Evolutionary conservation across 2,113 vertebrate species (phyloP), one percentile per base, ranked within the genome.

Genomic region (Stercorarius parasiticus): DNA sequence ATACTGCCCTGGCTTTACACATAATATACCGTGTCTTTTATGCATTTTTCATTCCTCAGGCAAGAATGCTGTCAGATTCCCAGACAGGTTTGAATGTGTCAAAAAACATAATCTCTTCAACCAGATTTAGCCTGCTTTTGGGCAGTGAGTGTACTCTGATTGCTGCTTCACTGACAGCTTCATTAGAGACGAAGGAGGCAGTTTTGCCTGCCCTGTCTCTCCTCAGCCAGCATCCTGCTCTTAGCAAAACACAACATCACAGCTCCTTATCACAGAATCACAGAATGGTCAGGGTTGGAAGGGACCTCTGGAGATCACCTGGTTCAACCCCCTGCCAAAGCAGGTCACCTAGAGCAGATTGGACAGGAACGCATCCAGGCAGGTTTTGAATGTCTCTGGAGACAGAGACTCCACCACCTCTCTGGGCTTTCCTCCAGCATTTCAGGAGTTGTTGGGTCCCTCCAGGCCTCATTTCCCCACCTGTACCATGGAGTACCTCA

Each of bases 121-220:
- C 66, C 78, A 87, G 91, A 95, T 93, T 94, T 95, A 97, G 65
- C 84, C 94, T 95, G 61, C 73, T 95, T 95, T 95, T 42, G 13
- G 70, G 42, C 65, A 93, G 53, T 6, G 4, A 61, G 40, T 47
- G 45, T 85, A 23, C 21, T 94, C 77, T 85, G 93, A 80, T 77
- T 73, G 70, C 69, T 91, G 52, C 61, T 87, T 91, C 36, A 22
- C 89, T 95, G 96, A 95, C 92, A 95, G 94, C 81, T 96, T 96
- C 91, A 92, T 96, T 82, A 95, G 66, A 85, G 65, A 61, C 40
- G 86, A 96, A 45, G 64, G 29, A 45, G 64, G 20, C 52, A 88
- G 71, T 67, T 25, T 50, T 66, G 47, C 38, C 34, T 64, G 61
- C 61, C 72, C 67, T 13, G 1, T 43, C 34, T 55, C 36, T 59